A percentile compares a stretch with the other conserved stretches of the same genome.
Conservation (phyloP, 2,797 vertebrate species). For the Bryconaethiops microstoma region DNA sequence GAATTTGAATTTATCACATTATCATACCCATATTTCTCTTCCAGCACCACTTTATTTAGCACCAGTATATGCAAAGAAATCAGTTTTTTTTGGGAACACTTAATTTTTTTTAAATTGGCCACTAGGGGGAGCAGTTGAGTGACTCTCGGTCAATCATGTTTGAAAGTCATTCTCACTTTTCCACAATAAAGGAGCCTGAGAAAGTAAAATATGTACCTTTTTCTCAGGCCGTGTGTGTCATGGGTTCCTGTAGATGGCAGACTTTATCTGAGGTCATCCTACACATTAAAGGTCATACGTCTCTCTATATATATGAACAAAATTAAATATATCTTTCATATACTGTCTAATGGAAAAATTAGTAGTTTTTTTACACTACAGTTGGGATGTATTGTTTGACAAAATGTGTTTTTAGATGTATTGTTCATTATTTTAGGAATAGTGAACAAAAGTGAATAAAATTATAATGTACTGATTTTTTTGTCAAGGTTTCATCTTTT, state of each 20-base stretch:
- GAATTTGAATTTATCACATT: too few species aligned
- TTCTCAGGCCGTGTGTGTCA: not conserved
- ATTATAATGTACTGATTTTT: too few species aligned
- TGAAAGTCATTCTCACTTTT: not conserved
- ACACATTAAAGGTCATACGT: not conserved
- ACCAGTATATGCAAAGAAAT: not conserved
- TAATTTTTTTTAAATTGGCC: not conserved
- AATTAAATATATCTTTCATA: not conserved
- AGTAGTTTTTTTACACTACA: too few species aligned
- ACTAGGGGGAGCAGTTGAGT: conserved; percentile 14
- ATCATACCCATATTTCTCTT: too few species aligned
- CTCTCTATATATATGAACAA: too few species aligned
- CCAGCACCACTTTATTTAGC: not conserved
- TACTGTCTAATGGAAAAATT: not conserved
- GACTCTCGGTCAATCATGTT: not conserved
- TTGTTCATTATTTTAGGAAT: too few species aligned
- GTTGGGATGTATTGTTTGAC: too few species aligned
- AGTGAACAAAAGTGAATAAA: too few species aligned
- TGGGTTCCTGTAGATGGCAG: conserved; percentile 16
- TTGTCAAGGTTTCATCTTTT: too few species aligned
- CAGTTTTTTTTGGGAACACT: not conserved
- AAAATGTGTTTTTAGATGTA: too few species aligned
- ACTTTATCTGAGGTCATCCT: not conserved
- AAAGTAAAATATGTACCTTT: not conserved
- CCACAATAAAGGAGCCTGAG: conserved; percentile 12